These are phyloP conservation scores for Danionella dracula DNA, from an alignment of 2,797 vertebrate species.

Conservation along the genomic window DNA sequence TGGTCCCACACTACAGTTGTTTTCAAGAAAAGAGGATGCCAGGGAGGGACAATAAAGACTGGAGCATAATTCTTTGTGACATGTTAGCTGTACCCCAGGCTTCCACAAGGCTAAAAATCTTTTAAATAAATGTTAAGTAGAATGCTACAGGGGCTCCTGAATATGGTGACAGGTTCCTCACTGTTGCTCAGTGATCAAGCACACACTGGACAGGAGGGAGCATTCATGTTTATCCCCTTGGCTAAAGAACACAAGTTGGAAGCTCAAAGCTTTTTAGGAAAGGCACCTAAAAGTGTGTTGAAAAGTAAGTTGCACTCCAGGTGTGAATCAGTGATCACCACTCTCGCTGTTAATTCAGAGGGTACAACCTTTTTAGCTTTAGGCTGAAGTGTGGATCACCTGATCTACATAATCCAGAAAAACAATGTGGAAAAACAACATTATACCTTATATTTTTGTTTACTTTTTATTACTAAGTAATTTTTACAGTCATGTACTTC, in stretches of 20 bases:
- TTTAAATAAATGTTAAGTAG: slow-evolving; percentile 1
- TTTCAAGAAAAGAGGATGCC: not conserved
- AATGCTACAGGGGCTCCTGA: slow-evolving; percentile 2
- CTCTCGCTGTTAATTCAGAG: not conserved
- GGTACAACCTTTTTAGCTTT: not conserved
- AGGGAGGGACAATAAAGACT: slow-evolving; percentile 10
- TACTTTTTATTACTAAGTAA: too few relatives aligned
- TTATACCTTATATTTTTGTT: too few relatives aligned
- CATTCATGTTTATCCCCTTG: slow-evolving; percentile 8
- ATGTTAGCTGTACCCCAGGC: not conserved
- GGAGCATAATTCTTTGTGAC: not conserved
- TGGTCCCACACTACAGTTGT: not conserved
- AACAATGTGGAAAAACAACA: too few relatives aligned
- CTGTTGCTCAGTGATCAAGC: slow-evolving; percentile 7
- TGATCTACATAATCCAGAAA: too few relatives aligned
- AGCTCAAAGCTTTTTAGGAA: not conserved
- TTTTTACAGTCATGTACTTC: too few relatives aligned
- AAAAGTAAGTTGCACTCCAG: not conserved
- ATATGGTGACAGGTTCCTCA: not conserved
- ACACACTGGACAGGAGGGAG: not conserved
- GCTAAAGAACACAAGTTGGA: not conserved
- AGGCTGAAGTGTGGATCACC: not conserved
- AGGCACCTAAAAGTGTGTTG: not conserved
- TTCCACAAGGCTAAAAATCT: slow-evolving; percentile 13
- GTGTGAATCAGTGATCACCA: not conserved